Evolutionary conservation across 1,140 invertebrate genomes (phyloP).

Genomic region (Nilaparvata lugens): DNA sequence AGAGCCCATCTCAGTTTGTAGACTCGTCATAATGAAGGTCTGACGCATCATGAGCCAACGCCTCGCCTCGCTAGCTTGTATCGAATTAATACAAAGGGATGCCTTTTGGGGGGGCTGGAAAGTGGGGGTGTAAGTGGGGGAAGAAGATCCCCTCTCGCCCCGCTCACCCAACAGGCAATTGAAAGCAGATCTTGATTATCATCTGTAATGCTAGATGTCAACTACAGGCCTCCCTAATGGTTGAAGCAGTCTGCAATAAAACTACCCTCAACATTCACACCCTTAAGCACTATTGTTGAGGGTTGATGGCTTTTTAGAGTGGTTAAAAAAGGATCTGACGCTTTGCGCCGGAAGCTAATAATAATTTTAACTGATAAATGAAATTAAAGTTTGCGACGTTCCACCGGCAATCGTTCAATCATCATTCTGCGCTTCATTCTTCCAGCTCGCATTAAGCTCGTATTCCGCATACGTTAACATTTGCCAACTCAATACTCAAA

Average conservation of each 20-base stretch:
- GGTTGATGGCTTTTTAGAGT: slow-evolving; percentile 33
- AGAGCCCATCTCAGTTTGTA: too few relatives aligned
- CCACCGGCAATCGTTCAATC: too few relatives aligned
- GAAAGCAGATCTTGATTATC: slow-evolving; percentile 26
- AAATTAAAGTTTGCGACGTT: too few relatives aligned
- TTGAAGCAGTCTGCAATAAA: slow-evolving; percentile 31
- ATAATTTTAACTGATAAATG: too few relatives aligned
- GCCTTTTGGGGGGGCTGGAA: background rate
- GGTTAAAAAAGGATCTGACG: slow-evolving; percentile 26
- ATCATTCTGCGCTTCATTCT: too few relatives aligned
- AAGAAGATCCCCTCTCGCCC: background rate
- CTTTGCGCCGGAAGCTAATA: slow-evolving; percentile 20
- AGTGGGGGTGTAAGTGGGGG: background rate
- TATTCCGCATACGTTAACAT: too few relatives aligned
- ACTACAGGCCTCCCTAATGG: slow-evolving; percentile 4
- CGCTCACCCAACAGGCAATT: background rate
- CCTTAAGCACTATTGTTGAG: slow-evolving; percentile 37
- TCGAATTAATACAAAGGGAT: background rate
- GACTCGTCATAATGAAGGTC: too few relatives aligned
- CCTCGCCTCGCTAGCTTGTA: too few relatives aligned
- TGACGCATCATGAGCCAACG: too few relatives aligned
- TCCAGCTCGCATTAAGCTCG: too few relatives aligned
- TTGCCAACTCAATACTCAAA: too few relatives aligned
- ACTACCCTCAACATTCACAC: slow-evolving; percentile 33
- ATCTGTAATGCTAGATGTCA: slow-evolving; percentile 2